Conservation (phyloP, 2,113 vertebrate genomes). For the Panthera leo region DNA sequence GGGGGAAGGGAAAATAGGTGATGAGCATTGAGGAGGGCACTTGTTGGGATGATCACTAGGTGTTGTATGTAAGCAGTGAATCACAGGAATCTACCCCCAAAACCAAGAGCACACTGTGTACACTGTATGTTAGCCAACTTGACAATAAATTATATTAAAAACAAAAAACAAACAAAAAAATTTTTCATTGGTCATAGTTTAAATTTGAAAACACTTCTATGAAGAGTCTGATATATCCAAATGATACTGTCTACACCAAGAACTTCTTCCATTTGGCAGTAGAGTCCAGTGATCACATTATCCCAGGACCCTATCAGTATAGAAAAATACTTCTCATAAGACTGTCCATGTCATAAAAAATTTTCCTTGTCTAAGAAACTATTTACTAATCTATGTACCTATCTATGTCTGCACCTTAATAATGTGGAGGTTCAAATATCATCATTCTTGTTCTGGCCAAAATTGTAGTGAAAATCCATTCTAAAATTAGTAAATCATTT, state of each 20-base stretch:
- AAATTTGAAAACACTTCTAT: not conserved
- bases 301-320: not conserved
- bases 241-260: not conserved
- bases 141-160: no score
- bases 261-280: not conserved
- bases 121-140: no score
- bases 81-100: no score
- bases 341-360: not conserved
- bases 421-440: not conserved
- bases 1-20: no score
- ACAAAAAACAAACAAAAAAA: not conserved
- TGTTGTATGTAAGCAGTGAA: no score
- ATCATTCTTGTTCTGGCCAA: not conserved
- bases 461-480: not conserved
- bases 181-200: not conserved
- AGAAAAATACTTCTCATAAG: not conserved
- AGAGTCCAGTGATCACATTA: not conserved
- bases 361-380: not conserved
- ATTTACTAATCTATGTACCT: not conserved
- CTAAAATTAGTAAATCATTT: not conserved
- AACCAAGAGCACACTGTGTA: no score
- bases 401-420: not conserved
- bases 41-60: no score
- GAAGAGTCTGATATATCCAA: not conserved
- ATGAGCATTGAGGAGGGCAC: no score